These are phyloP conservation scores for Ceratina australensis DNA, from an alignment of 1,140 invertebrate genomes.

Conservation along the genomic window DNA sequence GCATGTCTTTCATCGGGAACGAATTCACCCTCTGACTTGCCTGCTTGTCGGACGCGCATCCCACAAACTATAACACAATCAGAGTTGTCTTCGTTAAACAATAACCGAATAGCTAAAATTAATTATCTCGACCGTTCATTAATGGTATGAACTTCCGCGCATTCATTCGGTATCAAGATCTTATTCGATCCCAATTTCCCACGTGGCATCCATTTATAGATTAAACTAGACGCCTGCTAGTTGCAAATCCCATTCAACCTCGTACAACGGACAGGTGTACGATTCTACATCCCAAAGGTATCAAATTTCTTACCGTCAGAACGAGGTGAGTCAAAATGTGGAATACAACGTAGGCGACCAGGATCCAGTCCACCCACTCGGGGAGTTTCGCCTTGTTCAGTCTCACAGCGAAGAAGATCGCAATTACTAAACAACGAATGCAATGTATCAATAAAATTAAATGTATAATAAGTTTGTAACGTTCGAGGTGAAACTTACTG, in stretches of 20 bases:
- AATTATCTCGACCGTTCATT: neutral
- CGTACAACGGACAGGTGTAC: neutral
- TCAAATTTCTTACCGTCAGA: conserved; percentile 86
- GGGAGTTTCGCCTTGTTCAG: conserved; percentile 92
- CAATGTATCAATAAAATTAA: conserved; percentile 28
- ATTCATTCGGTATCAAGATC: too few relatives aligned
- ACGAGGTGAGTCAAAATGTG: conserved; percentile 94
- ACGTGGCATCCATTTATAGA: conserved; percentile 1
- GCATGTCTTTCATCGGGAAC: conserved; percentile 91
- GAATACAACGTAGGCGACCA: conserved; percentile 93
- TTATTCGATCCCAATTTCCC: too few relatives aligned
- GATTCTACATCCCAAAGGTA: neutral
- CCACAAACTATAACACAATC: conserved; percentile 83
- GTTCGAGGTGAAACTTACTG: conserved; percentile 83
- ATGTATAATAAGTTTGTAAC: too few relatives aligned
- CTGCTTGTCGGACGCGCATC: conserved; percentile 86
- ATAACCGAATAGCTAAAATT: neutral
- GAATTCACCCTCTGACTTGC: conserved; percentile 86
- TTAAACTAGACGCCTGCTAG: neutral
- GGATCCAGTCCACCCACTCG: conserved; percentile 91
- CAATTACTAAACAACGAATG: conserved; percentile 87
- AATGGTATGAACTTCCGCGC: neutral
- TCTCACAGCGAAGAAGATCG: conserved; percentile 94
- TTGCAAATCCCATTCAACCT: neutral
- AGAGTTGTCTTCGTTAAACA: conserved; percentile 4